phyloP scores from a whole-genome alignment of 2,113 vertebrate species.

The Girardinichthys multiradiatus region DNA sequence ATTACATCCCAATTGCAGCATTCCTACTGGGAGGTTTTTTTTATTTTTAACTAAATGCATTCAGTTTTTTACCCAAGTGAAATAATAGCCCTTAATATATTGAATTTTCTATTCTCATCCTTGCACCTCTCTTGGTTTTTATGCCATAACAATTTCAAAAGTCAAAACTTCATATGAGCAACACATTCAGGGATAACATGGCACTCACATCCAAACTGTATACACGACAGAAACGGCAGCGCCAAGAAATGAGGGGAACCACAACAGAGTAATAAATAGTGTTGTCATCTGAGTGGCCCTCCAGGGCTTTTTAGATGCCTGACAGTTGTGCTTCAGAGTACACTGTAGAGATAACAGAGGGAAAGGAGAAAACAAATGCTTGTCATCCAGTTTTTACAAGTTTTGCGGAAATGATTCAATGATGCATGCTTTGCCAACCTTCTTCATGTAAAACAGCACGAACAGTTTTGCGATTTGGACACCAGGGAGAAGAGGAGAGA shows the following conservation, averaged over 20 bases:
- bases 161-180: not conserved
- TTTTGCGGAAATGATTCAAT: too few species aligned
- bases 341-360: slow-evolving; percentile 61
- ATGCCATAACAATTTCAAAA: not conserved
- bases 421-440: slow-evolving; percentile 71
- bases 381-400: not conserved
- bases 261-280: slow-evolving; percentile 84
- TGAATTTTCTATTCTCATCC: too few species aligned
- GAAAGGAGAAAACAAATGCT: not conserved
- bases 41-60: too few species aligned
- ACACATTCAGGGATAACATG: not conserved
- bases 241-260: slow-evolving; percentile 86
- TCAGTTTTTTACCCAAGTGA: too few species aligned
- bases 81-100: too few species aligned
- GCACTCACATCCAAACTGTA: slow-evolving; percentile 86
- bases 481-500: slow-evolving; percentile 83
- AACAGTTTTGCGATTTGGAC: slow-evolving; percentile 85
- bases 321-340: slow-evolving; percentile 88
- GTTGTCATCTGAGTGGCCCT: slow-evolving; percentile 85
- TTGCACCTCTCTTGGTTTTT: not conserved
- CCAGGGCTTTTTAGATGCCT: slow-evolving; percentile 85
- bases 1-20: too few species aligned
- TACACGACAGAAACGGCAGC: slow-evolving; percentile 80
- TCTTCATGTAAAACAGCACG: slow-evolving; percentile 87
- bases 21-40: too few species aligned